Percentiles rank a stretch among this genome's conserved stretches.
phyloP scores from a whole-genome alignment of 2,113 vertebrate genomes.

The Halcyon senegalensis region DNA sequence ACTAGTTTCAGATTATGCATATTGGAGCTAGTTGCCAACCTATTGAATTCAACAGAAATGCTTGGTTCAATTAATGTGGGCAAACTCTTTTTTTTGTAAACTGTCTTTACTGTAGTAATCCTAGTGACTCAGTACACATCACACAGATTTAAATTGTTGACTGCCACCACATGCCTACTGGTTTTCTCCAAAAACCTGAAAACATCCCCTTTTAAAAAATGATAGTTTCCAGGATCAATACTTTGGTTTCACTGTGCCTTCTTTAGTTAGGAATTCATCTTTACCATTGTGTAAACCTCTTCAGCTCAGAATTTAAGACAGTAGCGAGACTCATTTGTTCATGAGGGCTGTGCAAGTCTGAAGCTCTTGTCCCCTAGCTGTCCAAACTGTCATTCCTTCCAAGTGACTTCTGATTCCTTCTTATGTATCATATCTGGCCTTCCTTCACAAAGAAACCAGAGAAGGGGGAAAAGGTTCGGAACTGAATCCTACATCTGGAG shows the following conservation, averaged over 20 bases:
- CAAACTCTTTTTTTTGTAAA: neutral
- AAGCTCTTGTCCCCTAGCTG: rapidly evolving
- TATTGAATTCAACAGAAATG: neutral
- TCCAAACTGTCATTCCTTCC: neutral
- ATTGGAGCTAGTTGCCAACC: neutral
- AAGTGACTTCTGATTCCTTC: neutral
- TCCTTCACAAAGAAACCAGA: neutral
- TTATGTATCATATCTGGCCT: neutral
- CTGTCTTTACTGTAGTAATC: neutral
- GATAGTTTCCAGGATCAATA: neutral
- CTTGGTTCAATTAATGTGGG: neutral
- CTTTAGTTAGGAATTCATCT: neutral
- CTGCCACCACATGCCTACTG: neutral
- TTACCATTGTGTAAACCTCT: neutral
- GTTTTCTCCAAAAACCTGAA: neutral
- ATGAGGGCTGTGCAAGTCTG: neutral
- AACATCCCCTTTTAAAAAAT: neutral
- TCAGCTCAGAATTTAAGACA: neutral
- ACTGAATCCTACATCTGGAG: neutral
- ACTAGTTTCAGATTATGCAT: neutral
- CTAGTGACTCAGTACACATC: neutral
- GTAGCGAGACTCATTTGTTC: rapidly evolving
- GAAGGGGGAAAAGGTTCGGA: neutral
- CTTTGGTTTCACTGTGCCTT: neutral
- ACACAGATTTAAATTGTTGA: neutral